Conservation (phyloP, 1,140 invertebrate species). For the Lepidurus packardi region DNA sequence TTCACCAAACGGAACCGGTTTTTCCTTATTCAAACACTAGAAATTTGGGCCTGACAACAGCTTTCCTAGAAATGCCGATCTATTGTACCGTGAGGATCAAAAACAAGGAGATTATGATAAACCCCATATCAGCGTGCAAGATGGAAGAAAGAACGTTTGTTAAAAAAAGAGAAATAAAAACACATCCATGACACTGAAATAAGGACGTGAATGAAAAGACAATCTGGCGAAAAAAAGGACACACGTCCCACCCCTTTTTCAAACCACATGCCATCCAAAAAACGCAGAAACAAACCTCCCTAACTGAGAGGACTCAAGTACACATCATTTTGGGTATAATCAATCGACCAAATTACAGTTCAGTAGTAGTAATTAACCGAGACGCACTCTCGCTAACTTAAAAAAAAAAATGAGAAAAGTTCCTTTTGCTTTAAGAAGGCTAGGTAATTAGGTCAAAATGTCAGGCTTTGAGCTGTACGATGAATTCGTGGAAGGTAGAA, state of each 20-base stretch:
- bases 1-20: not conserved
- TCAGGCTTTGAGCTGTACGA: conserved; percentile 21
- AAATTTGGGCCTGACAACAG: not conserved
- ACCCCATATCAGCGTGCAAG: conserved; percentile 16
- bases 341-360: conserved; percentile 18
- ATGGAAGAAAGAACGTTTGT: not conserved
- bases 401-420: not conserved
- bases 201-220: conserved; percentile 5
- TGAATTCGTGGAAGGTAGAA: conserved; percentile 21
- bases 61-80: conserved; percentile 15
- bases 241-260: not conserved
- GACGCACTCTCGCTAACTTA: not conserved
- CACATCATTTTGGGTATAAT: not conserved
- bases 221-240: not conserved
- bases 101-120: conserved; percentile 11
- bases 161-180: not conserved
- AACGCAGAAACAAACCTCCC: not conserved
- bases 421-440: conserved; percentile 18
- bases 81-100: conserved; percentile 21
- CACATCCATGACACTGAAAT: conserved; percentile 11
- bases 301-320: conserved; percentile 4
- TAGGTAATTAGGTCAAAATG: conserved; percentile 22
- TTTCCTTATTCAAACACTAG: not conserved
- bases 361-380: not conserved
- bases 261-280: not conserved